Percentiles rank a stretch among this genome's conserved stretches.
These are phyloP conservation scores for Sisor rabdophorus DNA, from an alignment of 2,113 vertebrate genomes.

Conservation along the genomic window DNA sequence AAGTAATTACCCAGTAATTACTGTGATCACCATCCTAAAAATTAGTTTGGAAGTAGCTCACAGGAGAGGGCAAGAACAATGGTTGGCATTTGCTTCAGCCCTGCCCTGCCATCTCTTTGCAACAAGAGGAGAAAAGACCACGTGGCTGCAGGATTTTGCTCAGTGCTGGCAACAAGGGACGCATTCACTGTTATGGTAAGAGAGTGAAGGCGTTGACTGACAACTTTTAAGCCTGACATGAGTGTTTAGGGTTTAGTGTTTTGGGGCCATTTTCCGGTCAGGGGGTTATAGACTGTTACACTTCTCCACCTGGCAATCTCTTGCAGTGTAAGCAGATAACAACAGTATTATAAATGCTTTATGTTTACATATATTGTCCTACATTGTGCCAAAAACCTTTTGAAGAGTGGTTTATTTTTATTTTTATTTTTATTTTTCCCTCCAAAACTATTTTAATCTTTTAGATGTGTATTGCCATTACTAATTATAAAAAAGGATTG, in stretches of 20 bases:
- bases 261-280: slow-evolving; percentile 47
- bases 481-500: no score
- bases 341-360: slow-evolving; percentile 16
- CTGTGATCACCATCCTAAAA: slow-evolving; percentile 61
- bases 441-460: no score
- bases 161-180: slow-evolving; percentile 43
- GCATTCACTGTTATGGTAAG: slow-evolving; percentile 57
- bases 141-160: slow-evolving; percentile 50
- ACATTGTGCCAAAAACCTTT: no score
- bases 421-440: no score
- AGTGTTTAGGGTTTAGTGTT: slow-evolving; percentile 46
- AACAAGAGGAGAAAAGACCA: slow-evolving; percentile 15
- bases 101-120: slow-evolving; percentile 16
- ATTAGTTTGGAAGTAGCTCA: slow-evolving; percentile 57
- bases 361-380: neutral
- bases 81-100: slow-evolving; percentile 23
- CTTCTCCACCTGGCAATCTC: slow-evolving; percentile 13
- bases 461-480: no score
- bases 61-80: slow-evolving; percentile 46
- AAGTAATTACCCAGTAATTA: slow-evolving; percentile 71
- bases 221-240: slow-evolving; percentile 50
- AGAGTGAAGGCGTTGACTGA: slow-evolving; percentile 54
- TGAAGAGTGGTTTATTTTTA: no score
- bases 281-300: slow-evolving; percentile 38
- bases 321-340: slow-evolving; percentile 45